Percentiles rank a stretch among this genome's conserved stretches.
Evolutionary conservation across 2,113 vertebrate genomes (phyloP).

Genomic region (Henicopernis longicauda): DNA sequence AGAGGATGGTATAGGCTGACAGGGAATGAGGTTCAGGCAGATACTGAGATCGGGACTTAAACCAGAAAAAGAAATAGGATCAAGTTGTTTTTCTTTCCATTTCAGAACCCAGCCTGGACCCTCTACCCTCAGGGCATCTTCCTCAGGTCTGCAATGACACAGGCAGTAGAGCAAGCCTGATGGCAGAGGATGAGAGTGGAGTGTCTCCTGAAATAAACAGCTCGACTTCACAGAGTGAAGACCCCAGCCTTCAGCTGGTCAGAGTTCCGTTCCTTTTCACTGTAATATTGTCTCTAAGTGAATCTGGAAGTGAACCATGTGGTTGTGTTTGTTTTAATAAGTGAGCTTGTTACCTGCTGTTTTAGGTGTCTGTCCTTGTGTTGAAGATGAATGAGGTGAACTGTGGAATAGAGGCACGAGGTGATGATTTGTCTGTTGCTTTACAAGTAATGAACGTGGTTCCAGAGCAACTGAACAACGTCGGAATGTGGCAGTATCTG

Average conservation of each 20-base stretch:
- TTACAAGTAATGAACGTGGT: constrained; percentile 76
- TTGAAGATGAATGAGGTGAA: constrained; percentile 78
- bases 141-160: background rate
- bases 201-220: constrained; percentile 83
- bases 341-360: background rate
- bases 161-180: constrained; percentile 69
- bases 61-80: background rate
- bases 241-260: constrained; percentile 80
- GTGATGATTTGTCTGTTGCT: constrained; percentile 82
- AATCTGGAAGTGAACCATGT: background rate
- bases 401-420: constrained; percentile 79
- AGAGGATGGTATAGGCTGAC: background rate
- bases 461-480: constrained; percentile 81
- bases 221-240: constrained; percentile 84
- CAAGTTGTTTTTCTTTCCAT: background rate
- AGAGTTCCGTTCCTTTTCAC: constrained; percentile 20
- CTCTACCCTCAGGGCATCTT: constrained; percentile 68
- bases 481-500: constrained; percentile 81
- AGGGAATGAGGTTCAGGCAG: background rate
- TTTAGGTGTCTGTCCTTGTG: constrained; percentile 86
- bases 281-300: background rate
- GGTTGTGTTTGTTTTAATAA: background rate
- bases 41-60: background rate
- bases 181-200: constrained; percentile 70
- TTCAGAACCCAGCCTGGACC: constrained; percentile 85